phyloP scores from a whole-genome alignment of 2,113 vertebrate species.

The Australoheros scitulus region DNA sequence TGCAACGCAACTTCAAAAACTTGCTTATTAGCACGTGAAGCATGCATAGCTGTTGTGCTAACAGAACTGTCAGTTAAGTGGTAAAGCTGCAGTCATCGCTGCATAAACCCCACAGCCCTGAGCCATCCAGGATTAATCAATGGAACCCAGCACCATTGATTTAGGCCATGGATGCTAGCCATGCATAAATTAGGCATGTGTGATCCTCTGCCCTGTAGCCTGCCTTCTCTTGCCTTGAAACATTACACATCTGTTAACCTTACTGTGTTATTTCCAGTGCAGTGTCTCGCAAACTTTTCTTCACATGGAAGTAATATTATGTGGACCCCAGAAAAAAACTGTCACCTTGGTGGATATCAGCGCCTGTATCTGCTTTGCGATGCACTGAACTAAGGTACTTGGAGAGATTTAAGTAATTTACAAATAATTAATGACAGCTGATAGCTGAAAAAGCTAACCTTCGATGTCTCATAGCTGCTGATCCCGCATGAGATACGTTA shows the following conservation, averaged over 20 bases:
- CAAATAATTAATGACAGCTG: conserved; percentile 49
- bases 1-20: not conserved
- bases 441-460: conserved; percentile 4
- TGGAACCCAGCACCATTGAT: conserved; percentile 62
- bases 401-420: conserved; percentile 22
- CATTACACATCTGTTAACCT: conserved; percentile 4
- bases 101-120: conserved; percentile 11
- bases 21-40: not conserved
- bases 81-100: conserved; percentile 20
- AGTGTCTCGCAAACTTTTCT: conserved; percentile 9
- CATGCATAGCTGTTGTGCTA: not conserved
- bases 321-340: not conserved
- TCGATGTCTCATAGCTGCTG: not conserved
- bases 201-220: conserved; percentile 36
- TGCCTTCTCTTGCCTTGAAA: conserved; percentile 33
- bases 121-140: conserved; percentile 66
- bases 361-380: not conserved
- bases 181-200: conserved; percentile 59
- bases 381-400: not conserved
- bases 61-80: not conserved
- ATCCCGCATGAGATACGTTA: conserved; percentile 3
- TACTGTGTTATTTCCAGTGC: not conserved
- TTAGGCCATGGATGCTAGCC: conserved; percentile 50
- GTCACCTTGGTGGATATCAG: conserved; percentile 24
- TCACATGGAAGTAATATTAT: not conserved